phyloP scores from a whole-genome alignment of 2,797 vertebrate genomes.

The Oryzias sinensis region DNA sequence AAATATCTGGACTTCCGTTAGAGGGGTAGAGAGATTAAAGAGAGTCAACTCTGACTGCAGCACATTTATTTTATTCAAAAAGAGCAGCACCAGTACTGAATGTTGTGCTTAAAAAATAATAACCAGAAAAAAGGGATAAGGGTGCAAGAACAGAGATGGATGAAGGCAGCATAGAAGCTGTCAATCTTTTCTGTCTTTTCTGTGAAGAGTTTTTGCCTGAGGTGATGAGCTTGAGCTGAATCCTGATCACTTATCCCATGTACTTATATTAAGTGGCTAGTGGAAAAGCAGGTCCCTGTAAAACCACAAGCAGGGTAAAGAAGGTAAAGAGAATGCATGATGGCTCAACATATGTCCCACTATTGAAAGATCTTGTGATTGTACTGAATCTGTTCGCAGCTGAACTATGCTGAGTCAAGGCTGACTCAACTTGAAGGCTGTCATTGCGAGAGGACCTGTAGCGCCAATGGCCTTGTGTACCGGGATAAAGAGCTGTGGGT shows the following conservation, averaged over 20 bases:
- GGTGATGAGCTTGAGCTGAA: constrained; percentile 52
- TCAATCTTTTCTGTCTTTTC: constrained; percentile 39
- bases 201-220: constrained; percentile 44
- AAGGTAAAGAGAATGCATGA: background rate
- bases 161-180: constrained; percentile 20
- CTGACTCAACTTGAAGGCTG: constrained; percentile 92
- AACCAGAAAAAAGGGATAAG: constrained; percentile 21
- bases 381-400: constrained; percentile 64
- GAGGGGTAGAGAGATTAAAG: no score
- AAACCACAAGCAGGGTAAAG: constrained; percentile 6
- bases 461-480: constrained; percentile 84
- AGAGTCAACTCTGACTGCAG: no score
- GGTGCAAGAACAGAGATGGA: constrained; percentile 26
- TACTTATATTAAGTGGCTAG: constrained; percentile 45
- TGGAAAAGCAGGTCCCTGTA: constrained; percentile 23
- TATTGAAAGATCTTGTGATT: constrained; percentile 24
- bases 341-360: constrained; percentile 9
- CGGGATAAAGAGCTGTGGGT: constrained; percentile 91
- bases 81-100: constrained; percentile 10
- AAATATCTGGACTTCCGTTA: no score
- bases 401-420: constrained; percentile 93
- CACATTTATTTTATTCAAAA: constrained; percentile 4
- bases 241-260: constrained; percentile 37
- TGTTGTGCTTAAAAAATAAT: constrained; percentile 22
- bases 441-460: constrained; percentile 94